Base-by-base conservation (phyloP, 1,140 invertebrate species). In the Nephila pilipes region DNA sequence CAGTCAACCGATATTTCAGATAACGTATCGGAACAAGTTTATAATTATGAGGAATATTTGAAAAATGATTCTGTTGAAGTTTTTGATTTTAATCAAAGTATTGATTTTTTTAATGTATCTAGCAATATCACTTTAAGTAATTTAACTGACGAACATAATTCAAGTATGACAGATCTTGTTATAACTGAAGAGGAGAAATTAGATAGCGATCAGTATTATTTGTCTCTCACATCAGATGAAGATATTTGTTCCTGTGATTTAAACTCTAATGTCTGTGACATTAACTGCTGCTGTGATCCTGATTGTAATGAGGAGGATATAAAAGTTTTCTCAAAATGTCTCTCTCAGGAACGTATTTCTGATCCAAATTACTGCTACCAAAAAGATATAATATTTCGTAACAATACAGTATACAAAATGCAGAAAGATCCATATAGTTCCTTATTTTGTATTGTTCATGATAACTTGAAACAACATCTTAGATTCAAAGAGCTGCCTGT, bases 201-300 rank as follows among this genome's bases (percentile, higher is more conserved):
- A 12, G 55, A 87, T 54, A 12, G 12, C 2, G 60, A 29, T 54
- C 55, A 80, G 80, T 58, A 80, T 46, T 79, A 60, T 85, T 75
- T 85, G 22, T 55, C 25, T 32, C 69, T 85, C n/a, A 22, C 58
- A 16, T 46, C 60, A 4, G 75, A 93, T 83, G 75, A 93, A 65
- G 60, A 93, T 65, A 65, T 93, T 1, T 93, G 92, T 69, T 88
- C 36, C n/a, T 93, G 92, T 57, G 92, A 93, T 83, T 57, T 93
- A 55, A 46, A 57, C 22, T 25, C n/a, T 16, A 83, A 88, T 57
- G 22, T 54, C 1, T 93, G 92, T 69, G 92, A 93, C 25, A 89
- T 93, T 32, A 93, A 93, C 54, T 93, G 92, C 25, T 93, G 92
- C n/a, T 93, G 92, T 57, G 92, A 93, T 83, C 29, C 58, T 8